A percentile compares a stretch with the other conserved stretches of the same genome.
Evolutionary conservation across 2,888 invertebrate species (phyloP).

Genomic region (Sussaba pulchella): DNA sequence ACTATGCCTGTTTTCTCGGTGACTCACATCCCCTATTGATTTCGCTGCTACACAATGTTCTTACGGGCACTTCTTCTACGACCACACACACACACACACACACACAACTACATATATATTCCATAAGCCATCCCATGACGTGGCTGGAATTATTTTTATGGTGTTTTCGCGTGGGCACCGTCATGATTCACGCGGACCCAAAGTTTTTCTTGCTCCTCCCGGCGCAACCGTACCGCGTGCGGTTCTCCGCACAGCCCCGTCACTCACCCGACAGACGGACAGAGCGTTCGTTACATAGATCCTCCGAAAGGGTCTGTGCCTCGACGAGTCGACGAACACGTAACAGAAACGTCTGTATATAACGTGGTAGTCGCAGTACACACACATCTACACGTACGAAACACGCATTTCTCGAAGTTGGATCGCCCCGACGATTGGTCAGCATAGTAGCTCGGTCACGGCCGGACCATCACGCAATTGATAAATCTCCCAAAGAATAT

Average conservation of each 20-base stretch:
- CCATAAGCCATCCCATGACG: conserved; percentile 28
- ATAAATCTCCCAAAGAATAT: not conserved
- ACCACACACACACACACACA: conserved; percentile 4
- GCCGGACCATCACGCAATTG: not conserved
- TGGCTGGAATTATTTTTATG: conserved; percentile 57
- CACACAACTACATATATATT: conserved; percentile 4
- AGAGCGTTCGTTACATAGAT: conserved; percentile 27
- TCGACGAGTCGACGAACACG: not conserved
- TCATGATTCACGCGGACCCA: conserved; percentile 57
- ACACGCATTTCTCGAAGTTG: not conserved
- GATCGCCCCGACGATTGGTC: not conserved
- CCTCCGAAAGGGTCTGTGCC: not conserved
- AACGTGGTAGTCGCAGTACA: no score
- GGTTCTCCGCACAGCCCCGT: not conserved
- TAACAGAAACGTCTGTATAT: not conserved
- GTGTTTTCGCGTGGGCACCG: conserved; percentile 55
- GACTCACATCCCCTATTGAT: conserved; percentile 28
- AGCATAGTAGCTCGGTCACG: not conserved
- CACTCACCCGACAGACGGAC: conserved; percentile 6
- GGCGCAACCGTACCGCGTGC: not conserved
- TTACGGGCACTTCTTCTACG: conserved; percentile 21
- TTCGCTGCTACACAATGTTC: not conserved
- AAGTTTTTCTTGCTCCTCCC: conserved; percentile 33
- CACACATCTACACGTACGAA: no score
- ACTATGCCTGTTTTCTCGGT: conserved; percentile 20